Evolutionary conservation across 2,113 vertebrate genomes (phyloP).

Genomic region (Elaphurus davidianus): DNA sequence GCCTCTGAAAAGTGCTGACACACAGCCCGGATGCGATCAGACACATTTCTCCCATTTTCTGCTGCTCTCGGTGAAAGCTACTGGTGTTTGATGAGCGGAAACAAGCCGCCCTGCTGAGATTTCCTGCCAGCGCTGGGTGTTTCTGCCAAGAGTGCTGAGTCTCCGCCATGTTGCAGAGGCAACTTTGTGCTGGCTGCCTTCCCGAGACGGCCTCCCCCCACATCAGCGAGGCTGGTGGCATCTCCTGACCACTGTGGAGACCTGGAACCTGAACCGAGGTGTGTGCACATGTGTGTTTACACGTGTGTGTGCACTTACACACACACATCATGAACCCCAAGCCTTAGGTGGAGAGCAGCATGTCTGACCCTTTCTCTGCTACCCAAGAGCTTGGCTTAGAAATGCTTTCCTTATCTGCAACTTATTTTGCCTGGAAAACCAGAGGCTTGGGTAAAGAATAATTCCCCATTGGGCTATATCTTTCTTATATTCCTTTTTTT

Average conservation of each 20-base stretch:
- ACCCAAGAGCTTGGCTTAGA: not conserved
- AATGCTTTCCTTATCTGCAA: not conserved
- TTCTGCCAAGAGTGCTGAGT: conserved; percentile 74
- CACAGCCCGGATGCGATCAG: conserved; percentile 65
- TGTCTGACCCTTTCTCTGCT: not conserved
- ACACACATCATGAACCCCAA: not conserved
- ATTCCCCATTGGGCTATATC: not conserved
- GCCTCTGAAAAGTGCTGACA: conserved; percentile 79
- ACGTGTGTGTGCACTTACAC: accelerated
- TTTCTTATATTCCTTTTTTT: not conserved
- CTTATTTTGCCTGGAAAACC: not conserved
- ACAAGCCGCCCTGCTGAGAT: conserved; percentile 81
- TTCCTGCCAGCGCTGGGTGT: conserved; percentile 71
- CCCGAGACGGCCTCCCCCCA: not conserved
- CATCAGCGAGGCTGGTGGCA: not conserved
- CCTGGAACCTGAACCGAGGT: not conserved
- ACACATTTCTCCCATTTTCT: conserved; percentile 67
- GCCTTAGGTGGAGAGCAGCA: not conserved
- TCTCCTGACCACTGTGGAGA: not conserved
- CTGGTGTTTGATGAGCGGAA: conserved; percentile 81
- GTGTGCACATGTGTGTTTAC: not conserved
- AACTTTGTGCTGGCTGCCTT: conserved; percentile 52
- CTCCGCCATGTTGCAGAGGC: conserved; percentile 56
- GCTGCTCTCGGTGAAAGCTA: conserved; percentile 67
- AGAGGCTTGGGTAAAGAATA: conserved; percentile 4